phyloP scores from a whole-genome alignment of 2,797 vertebrate species.

The Eurystomus glaucurus region DNA sequence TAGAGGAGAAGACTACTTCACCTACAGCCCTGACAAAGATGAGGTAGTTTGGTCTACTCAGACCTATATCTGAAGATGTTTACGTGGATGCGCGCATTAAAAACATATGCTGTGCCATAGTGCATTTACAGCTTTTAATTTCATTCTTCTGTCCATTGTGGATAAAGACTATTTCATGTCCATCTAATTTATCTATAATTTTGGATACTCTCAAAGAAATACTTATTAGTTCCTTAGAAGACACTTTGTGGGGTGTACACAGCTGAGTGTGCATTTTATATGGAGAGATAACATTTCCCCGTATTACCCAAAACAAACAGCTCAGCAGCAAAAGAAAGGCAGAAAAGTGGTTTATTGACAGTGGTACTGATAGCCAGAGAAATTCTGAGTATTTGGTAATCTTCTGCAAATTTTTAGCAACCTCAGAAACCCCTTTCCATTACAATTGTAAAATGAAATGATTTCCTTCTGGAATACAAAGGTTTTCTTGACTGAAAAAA shows the following conservation, averaged over 20 bases:
- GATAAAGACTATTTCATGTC: neutral
- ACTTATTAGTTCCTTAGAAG: neutral
- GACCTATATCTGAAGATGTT: neutral
- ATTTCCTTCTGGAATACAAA: neutral
- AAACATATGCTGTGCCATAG: neutral
- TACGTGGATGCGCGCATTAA: neutral
- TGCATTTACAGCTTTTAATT: neutral
- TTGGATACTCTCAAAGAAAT: neutral
- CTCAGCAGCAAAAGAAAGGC: neutral
- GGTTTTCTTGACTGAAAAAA: neutral
- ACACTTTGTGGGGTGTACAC: neutral
- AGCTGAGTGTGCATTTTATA: neutral
- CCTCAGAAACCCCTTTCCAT: neutral
- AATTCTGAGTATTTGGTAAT: neutral
- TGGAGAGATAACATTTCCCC: neutral
- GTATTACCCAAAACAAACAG: neutral
- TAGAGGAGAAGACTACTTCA: neutral
- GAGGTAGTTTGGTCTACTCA: neutral
- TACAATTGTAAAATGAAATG: neutral
- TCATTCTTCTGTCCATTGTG: neutral
- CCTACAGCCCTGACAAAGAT: neutral
- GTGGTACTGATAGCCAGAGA: neutral
- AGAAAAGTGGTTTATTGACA: neutral
- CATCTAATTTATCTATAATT: neutral
- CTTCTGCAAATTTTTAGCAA: neutral